A percentile compares a stretch with the other conserved stretches of the same genome.
These are phyloP conservation scores for Andricus grossulariae DNA, from an alignment of 1,140 invertebrate species.

Conservation along the genomic window DNA sequence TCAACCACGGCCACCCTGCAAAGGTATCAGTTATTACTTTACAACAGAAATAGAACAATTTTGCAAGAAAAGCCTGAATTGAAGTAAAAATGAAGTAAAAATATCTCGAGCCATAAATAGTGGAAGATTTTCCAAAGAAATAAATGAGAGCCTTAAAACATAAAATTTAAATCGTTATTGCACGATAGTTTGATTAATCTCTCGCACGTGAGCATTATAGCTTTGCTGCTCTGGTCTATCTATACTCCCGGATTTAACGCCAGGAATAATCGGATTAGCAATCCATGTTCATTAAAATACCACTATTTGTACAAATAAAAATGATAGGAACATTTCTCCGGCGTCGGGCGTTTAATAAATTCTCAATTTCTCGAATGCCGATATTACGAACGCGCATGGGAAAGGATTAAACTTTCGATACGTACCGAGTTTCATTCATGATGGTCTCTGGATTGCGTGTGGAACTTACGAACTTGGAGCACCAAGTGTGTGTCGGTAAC, in stretches of 20 bases:
- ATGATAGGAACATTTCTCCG: neutral
- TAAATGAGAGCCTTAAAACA: neutral
- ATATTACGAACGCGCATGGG: neutral
- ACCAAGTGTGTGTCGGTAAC: neutral
- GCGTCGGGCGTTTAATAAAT: constrained; percentile 1
- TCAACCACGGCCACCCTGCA: no score
- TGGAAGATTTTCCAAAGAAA: neutral
- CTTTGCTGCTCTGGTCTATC: neutral
- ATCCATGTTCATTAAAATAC: constrained; percentile 7
- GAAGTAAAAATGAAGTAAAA: no score
- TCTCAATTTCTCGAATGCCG: neutral
- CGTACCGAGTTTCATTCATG: neutral
- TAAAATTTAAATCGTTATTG: neutral
- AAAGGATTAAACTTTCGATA: constrained; percentile 21
- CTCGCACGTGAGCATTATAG: neutral
- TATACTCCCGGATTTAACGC: neutral
- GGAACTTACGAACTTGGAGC: neutral
- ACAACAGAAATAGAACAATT: no score
- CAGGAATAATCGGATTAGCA: neutral
- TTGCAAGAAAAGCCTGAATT: no score
- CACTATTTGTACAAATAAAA: constrained; percentile 2
- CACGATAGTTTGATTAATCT: neutral
- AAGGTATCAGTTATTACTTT: no score
- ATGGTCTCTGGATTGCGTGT: neutral
- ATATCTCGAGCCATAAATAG: no score